Percentiles rank a stretch among this genome's conserved stretches.
These are phyloP conservation scores for Crypturellus undulatus DNA, from an alignment of 2,113 vertebrate genomes.

Conservation along the genomic window DNA sequence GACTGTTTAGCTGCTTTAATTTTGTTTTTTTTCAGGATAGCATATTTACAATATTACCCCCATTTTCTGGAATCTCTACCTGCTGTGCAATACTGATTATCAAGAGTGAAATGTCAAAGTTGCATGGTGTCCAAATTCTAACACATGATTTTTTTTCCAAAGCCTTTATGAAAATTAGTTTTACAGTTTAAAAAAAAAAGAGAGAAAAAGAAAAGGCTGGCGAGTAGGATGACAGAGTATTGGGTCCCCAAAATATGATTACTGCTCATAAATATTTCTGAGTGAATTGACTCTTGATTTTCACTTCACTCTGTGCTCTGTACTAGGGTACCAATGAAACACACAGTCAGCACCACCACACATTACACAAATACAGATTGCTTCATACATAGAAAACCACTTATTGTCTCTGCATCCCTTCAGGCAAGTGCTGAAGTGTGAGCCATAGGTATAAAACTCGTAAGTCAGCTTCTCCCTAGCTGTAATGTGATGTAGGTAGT, in stretches of 20 bases:
- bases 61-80: neutral
- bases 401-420: neutral
- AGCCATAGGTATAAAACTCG: neutral
- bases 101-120: neutral
- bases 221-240: neutral
- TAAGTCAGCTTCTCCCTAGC: neutral
- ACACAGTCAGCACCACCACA: no score
- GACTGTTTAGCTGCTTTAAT: neutral
- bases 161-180: neutral
- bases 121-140: neutral
- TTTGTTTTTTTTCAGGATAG: neutral
- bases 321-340: neutral
- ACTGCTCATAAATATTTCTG: neutral
- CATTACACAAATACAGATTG: accelerated
- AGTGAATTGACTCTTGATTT: neutral
- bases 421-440: neutral
- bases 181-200: neutral
- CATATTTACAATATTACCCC: neutral
- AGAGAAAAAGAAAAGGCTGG: neutral
- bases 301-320: neutral
- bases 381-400: neutral
- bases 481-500: neutral
- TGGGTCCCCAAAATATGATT: neutral
- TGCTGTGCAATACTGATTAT: neutral
- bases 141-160: neutral